Evolutionary conservation across 2,797 vertebrate species (phyloP), one percentile per base, ranked within the genome.

Genomic region (Phalanger gymnotis): DNA sequence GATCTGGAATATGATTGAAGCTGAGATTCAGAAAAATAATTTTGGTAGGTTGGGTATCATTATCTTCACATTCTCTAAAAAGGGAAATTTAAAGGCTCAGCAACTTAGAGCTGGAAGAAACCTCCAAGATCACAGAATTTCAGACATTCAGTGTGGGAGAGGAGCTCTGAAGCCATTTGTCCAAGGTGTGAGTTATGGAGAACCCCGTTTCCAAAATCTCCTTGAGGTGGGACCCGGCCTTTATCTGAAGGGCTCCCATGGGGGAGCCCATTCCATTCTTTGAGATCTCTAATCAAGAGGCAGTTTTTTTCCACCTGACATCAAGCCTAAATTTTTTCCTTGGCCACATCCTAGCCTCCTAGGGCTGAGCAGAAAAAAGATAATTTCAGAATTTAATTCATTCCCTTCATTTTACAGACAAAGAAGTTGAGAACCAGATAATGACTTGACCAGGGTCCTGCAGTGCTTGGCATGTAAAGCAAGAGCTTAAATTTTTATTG

Each of bases 41-140:
- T 92, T 87, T 96, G 97, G 96, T 97, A 97, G 95, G 93, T 91
- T 87, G 94, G 94, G 2, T 90, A 96, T 93, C 97, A 92, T 12
- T 94, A 90, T 91, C 97, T 93, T 95, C 40, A 2, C 19, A 89
- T 95, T 93, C 95, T 92, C 91, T 54, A 52, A 95, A 94, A 94
- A 92, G 94, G 95, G 92, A 91, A 94, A 93, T 91, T 54, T 95
- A 55, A 95, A 90, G 91, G 93, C 94, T 92, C 96, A 93, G 95
- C 53, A 58, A 4, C 10, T 51, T 22, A 53, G 91, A 57, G 2
- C 95, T 94, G 94, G 91, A 25, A 11, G 66, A 73, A 73, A 73
- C 16, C n/a, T 40, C 40, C 25, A 19, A 40, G 66, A 73, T 40
- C n/a, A 40, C 19, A 40, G 5, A 73, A 73, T 40, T 12, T 2